Percentiles rank a stretch among this genome's conserved stretches.
Evolutionary conservation across 2,797 vertebrate genomes (phyloP).

Genomic region (Clarias platycephalus): DNA sequence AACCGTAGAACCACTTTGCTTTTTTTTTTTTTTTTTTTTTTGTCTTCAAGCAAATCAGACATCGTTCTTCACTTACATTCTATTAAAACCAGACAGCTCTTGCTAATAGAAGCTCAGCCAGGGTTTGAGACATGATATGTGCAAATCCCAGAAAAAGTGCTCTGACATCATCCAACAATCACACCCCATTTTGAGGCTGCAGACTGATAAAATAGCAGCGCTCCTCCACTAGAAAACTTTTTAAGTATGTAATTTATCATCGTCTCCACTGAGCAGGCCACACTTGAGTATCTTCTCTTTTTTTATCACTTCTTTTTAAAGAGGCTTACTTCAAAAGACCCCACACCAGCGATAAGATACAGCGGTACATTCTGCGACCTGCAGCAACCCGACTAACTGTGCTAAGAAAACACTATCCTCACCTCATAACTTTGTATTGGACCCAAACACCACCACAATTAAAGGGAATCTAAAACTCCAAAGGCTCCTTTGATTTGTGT

Average conservation of each 20-base stretch:
- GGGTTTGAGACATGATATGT: constrained; percentile 42
- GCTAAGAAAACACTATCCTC: not conserved
- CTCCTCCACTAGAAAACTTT: constrained; percentile 36
- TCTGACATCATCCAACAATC: constrained; percentile 46
- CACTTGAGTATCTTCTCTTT: constrained; percentile 41
- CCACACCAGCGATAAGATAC: constrained; percentile 22
- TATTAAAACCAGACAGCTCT: constrained; percentile 73
- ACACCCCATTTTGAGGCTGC: constrained; percentile 52
- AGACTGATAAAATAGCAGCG: constrained; percentile 51
- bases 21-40: constrained; percentile 64
- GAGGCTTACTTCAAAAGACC: constrained; percentile 43
- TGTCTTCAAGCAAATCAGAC: constrained; percentile 67
- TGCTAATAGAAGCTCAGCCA: constrained; percentile 59
- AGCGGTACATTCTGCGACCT: constrained; percentile 35
- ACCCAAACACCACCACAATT: not conserved
- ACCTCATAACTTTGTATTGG: not conserved
- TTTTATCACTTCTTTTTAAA: constrained; percentile 41
- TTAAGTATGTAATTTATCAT: constrained; percentile 41
- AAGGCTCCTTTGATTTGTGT: not conserved
- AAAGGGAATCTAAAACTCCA: not conserved
- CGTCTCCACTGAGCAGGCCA: constrained; percentile 30
- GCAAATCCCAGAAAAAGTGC: constrained; percentile 45
- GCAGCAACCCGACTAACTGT: not conserved
- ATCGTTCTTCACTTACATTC: constrained; percentile 64
- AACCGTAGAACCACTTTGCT: constrained; percentile 41